Evolutionary conservation across 2,888 invertebrate species (phyloP).

Genomic region (Chrysolina haemoptera): DNA sequence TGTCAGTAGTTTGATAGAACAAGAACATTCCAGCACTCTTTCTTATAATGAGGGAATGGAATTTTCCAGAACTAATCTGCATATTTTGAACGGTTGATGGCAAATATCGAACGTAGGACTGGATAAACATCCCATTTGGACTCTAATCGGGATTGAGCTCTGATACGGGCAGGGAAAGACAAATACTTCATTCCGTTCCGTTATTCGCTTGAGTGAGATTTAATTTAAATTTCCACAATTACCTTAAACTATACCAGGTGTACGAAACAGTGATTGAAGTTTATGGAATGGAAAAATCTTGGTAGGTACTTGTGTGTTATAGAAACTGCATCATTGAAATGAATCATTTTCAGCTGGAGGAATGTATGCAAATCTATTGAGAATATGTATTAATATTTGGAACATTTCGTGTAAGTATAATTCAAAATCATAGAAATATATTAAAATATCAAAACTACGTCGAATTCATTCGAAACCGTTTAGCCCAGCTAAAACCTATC

Average conservation of each 20-base stretch:
- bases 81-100: neutral
- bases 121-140: neutral
- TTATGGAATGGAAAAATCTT: no score
- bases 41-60: neutral
- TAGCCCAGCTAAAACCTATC: no score
- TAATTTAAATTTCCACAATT: neutral
- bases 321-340: no score
- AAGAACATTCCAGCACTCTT: neutral
- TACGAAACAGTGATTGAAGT: no score
- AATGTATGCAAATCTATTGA: no score
- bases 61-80: neutral
- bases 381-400: no score
- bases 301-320: no score
- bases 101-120: neutral
- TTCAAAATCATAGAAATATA: no score
- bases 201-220: neutral
- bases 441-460: no score
- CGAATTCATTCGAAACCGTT: no score
- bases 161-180: neutral
- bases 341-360: no score
- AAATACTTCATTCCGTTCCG: neutral
- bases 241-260: neutral
- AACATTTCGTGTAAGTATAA: no score
- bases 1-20: neutral
- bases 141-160: neutral